These are phyloP conservation scores for Acrossocheilus fasciatus DNA, from an alignment of 2,797 vertebrate genomes.

Conservation along the genomic window DNA sequence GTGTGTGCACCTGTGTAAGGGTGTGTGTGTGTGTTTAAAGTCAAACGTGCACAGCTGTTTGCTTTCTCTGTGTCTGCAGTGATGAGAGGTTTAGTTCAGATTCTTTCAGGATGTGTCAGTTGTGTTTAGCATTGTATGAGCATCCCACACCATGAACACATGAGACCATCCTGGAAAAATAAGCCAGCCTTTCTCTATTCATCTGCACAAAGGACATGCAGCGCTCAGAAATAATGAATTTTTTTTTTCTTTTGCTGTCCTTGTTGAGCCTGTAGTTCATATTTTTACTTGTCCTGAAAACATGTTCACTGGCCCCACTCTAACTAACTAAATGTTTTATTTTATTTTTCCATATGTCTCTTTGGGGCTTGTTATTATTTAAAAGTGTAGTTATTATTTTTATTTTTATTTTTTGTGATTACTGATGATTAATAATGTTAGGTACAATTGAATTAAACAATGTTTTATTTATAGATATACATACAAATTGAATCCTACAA, in stretches of 20 bases:
- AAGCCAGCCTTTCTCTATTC: neutral
- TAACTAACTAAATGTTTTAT: neutral
- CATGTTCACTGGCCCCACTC: too few species aligned
- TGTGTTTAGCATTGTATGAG: slow-evolving; percentile 10
- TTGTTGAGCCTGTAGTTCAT: neutral
- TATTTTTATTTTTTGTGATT: neutral
- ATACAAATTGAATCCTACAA: neutral
- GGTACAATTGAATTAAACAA: too few species aligned
- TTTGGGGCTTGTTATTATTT: neutral
- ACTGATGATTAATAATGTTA: neutral
- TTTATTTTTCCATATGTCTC: neutral
- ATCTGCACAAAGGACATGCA: slow-evolving; percentile 14
- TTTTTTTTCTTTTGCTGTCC: neutral
- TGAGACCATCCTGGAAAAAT: slow-evolving; percentile 17
- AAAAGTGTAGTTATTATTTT: too few species aligned
- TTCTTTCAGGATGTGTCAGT: slow-evolving; percentile 19
- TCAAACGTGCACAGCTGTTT: slow-evolving; percentile 26
- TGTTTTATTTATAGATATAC: neutral
- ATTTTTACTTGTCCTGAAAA: neutral
- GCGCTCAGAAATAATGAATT: neutral
- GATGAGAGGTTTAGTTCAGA: slow-evolving; percentile 19
- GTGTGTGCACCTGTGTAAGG: slow-evolving; percentile 26
- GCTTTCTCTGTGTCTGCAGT: slow-evolving; percentile 1
- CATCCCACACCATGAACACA: neutral
- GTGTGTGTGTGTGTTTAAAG: slow-evolving; percentile 11